Evolutionary conservation across 2,113 vertebrate genomes (phyloP).

Genomic region (Sinocyclocheilus anophthalmus): DNA sequence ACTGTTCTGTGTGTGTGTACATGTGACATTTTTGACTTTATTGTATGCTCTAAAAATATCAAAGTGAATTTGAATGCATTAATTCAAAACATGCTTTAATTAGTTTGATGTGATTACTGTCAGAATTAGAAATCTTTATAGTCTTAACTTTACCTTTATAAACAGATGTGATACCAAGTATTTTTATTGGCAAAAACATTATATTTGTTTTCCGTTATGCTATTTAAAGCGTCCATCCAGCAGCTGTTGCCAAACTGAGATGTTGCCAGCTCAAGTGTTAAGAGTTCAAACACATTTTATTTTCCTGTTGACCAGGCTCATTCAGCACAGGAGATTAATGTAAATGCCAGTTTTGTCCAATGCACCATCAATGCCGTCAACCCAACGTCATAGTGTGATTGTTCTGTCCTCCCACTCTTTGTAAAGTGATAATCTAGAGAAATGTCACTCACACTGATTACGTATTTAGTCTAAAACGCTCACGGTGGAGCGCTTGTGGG

Average conservation of each 20-base stretch:
- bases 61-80: not conserved
- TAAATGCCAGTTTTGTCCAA: slow-evolving; percentile 36
- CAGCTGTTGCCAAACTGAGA: not conserved
- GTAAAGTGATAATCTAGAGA: not conserved
- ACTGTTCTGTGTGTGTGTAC: not conserved
- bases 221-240: not conserved
- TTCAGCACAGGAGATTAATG: slow-evolving; percentile 31
- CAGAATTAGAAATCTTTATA: not conserved
- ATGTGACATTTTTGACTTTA: not conserved
- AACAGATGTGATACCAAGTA: not conserved
- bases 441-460: not conserved
- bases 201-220: too few species aligned
- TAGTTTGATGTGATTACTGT: not conserved
- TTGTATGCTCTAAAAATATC: not conserved
- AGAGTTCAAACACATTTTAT: slow-evolving; percentile 2
- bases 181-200: not conserved
- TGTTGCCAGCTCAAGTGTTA: slow-evolving; percentile 2
- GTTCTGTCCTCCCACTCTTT: slow-evolving; percentile 31
- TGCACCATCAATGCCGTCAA: not conserved
- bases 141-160: not conserved
- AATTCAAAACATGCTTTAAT: not conserved
- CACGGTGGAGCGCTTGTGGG: not conserved
- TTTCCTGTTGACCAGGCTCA: slow-evolving; percentile 33
- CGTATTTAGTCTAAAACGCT: not conserved
- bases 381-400: not conserved